Conservation (phyloP, 2,888 invertebrate genomes). For the Antheraea yamamai region DNA sequence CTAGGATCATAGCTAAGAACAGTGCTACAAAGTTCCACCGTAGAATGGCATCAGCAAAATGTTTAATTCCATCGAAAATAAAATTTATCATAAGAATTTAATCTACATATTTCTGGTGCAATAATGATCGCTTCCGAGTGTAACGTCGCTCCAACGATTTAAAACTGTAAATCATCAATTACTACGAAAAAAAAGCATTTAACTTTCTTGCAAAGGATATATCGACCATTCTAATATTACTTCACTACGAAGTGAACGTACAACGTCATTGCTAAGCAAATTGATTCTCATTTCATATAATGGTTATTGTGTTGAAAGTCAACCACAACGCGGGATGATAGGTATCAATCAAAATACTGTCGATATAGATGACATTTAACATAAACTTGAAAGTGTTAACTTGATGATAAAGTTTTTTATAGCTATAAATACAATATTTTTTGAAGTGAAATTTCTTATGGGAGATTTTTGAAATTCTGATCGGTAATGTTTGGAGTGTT, state of each 20-base stretch:
- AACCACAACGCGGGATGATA: slow-evolving; percentile 34
- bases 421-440: background rate
- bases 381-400: slow-evolving; percentile 32
- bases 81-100: too few species aligned
- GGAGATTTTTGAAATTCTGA: too few species aligned
- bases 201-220: background rate
- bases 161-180: background rate
- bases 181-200: background rate
- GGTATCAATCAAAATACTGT: slow-evolving; percentile 30
- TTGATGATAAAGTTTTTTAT: background rate
- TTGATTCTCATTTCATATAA: background rate
- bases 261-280: background rate
- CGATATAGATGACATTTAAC: slow-evolving; percentile 23
- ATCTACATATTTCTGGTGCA: background rate
- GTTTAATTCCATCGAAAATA: too few species aligned
- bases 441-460: too few species aligned
- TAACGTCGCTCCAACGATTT: background rate
- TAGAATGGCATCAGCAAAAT: too few species aligned
- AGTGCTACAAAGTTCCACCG: too few species aligned
- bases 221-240: background rate
- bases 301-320: slow-evolving; percentile 36
- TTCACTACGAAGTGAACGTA: slow-evolving; percentile 3
- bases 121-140: background rate
- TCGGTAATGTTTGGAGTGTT: too few species aligned
- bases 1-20: too few species aligned